Evolutionary conservation across 2,113 vertebrate species (phyloP), one percentile per base, ranked within the genome.

Genomic region (Paramormyrops kingsleyae): DNA sequence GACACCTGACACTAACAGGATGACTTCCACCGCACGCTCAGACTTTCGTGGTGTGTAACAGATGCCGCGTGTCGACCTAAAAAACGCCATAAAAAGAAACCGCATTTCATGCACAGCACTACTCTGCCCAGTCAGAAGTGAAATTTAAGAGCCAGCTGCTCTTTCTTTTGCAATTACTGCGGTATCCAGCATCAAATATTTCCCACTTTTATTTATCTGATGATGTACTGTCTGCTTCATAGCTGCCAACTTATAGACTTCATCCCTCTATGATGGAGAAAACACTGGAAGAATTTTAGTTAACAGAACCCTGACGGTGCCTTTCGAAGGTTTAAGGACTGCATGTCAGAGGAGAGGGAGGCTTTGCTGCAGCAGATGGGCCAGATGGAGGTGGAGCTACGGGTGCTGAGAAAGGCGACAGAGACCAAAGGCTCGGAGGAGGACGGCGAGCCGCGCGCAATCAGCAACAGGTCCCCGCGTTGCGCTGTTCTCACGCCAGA

Each of bases 261-360:
- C 35, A 0, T n/a, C 5, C 31, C 70, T 83, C 10, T 6, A 3
- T 9, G 21, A 1, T 31, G 47, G 47, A 35, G 46, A 53, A 53
- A 35, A 52, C 17, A 5, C 49, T 5, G 50, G 50, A 2, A 53
- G 3, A 15, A 5, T 87, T 84, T 46, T 84, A 47, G 74, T 19
- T 80, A 80, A 80, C 74, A 8, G 35, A 19, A 42, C 17, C 74
- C 21, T 17, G 19, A 24, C 4, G 74, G 35, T 47, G 44, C 83
- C 39, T 84, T 35, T 44, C 85, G 21, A 74, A 96, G 95, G 90
- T 95, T 95, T 92, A 96, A 96, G 90, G 92, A 94, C 77, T 87
- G 91, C 52, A 93, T 96, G 89, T 90, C 93, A 89, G 93, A 94
- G 92, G 95, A 96, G 91, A 95, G 94, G 91, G 92, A 94, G 19